These are phyloP conservation scores for Tamias sibiricus DNA, from an alignment of 2,113 vertebrate species.

Conservation along the genomic window DNA sequence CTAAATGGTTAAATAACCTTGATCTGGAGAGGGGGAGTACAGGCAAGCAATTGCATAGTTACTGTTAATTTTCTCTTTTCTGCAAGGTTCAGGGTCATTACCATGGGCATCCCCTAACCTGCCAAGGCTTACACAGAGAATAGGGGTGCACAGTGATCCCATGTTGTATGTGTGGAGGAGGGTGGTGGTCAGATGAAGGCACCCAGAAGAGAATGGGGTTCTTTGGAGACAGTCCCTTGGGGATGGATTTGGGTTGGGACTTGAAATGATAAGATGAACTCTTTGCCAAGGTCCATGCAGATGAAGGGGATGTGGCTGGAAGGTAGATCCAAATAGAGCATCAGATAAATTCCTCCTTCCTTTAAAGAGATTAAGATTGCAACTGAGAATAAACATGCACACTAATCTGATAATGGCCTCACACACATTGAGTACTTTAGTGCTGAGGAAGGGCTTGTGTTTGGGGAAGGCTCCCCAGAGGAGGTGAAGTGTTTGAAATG, in stretches of 20 bases:
- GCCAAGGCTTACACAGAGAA: background rate
- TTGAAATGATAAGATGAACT: background rate
- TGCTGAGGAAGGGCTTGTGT: background rate
- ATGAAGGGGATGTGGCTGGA: background rate
- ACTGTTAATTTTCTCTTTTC: background rate
- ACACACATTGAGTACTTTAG: background rate
- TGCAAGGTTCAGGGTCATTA: background rate
- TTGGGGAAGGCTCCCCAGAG: background rate
- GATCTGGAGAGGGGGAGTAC: background rate
- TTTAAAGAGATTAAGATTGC: slow-evolving; percentile 60
- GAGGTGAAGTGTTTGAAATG: background rate
- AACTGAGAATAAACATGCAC: background rate
- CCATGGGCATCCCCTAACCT: background rate
- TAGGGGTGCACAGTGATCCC: background rate
- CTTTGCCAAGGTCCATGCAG: background rate
- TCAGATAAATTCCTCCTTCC: slow-evolving; percentile 40
- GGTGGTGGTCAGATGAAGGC: background rate
- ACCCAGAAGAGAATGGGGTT: background rate
- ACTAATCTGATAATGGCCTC: slow-evolving; percentile 44
- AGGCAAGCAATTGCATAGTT: background rate
- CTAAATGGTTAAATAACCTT: background rate
- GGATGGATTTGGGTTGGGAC: background rate
- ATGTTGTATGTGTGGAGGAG: background rate
- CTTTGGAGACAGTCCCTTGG: background rate
- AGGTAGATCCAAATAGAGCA: background rate